Evolutionary conservation across 2,797 vertebrate species (phyloP), one percentile per base, ranked within the genome.

Genomic region (Anableps anableps): DNA sequence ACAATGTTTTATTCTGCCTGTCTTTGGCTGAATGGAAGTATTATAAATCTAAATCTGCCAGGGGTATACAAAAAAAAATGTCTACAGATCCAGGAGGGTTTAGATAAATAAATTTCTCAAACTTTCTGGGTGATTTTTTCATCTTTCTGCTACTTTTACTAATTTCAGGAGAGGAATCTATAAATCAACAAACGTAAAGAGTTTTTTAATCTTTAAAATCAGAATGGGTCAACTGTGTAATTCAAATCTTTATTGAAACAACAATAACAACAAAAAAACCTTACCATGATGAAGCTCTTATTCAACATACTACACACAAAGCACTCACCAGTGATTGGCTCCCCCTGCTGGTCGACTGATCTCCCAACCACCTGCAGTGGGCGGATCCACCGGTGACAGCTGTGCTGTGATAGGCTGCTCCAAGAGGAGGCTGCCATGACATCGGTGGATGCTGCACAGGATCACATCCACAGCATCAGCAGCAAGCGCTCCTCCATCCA

Each of bases 381-480:
- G 96, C 88, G 93, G 93, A 86, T 93, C 88, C 84, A 72, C 55
- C 16, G 62, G 51, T 88, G 89, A 91, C 90, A 93, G 88, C 91
- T 85, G 82, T 11, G 47, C 83, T 50, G 53, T 81, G 84, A 96
- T 96, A 94, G 95, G 96, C 84, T 84, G 64, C 87, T 83, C 79
- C 76, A 91, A 93, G 93, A 96, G 96, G 96, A 95, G 96, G 96
- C 94, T 95, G 96, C 93, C 90, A 94, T 95, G 94, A 92, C 95
- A 68, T 96, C 96, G 78, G 91, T 96, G 91, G 93, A 94, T 94
- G 95, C 94, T 96, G 95, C 94, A 87, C 91, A 91, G 93, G 91
- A 94, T 93, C 94, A 91, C 91, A 91, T 95, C 94, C 85, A 89
- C 93, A 94, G 92, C 94, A 95, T 95, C 92, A 93, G 93, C 93